A percentile compares a stretch with the other conserved stretches of the same genome.
These are phyloP conservation scores for Melanaphis sacchari DNA, from an alignment of 1,140 invertebrate genomes.

Conservation along the genomic window DNA sequence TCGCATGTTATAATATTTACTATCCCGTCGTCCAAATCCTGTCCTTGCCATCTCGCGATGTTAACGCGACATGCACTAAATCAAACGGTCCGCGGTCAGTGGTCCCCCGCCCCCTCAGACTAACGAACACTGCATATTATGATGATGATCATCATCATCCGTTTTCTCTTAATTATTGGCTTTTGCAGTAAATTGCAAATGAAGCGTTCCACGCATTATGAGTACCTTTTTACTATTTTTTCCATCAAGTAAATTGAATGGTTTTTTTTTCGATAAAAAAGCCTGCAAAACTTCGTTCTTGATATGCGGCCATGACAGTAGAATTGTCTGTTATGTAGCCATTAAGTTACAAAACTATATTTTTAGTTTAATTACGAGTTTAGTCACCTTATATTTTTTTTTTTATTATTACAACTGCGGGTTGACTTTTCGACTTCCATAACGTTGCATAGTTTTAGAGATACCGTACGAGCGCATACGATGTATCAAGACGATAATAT, in stretches of 20 bases:
- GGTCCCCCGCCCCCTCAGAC: background rate
- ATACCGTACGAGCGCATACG: background rate
- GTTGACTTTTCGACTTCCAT: background rate
- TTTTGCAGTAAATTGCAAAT: background rate
- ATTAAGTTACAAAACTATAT: background rate
- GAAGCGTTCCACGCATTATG: background rate
- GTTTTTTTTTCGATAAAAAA: background rate
- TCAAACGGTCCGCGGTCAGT: background rate
- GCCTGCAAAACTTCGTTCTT: background rate
- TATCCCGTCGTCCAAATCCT: background rate
- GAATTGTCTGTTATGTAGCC: background rate
- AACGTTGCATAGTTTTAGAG: background rate
- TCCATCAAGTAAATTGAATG: background rate
- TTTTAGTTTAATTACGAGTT: background rate
- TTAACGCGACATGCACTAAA: background rate
- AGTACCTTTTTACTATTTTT: background rate
- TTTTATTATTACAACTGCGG: background rate
- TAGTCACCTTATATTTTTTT: too few species aligned
- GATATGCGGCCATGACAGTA: too few species aligned
- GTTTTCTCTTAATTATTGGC: background rate
- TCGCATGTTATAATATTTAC: background rate
- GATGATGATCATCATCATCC: background rate
- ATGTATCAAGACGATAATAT: background rate
- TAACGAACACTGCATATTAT: background rate
- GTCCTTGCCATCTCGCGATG: background rate